phyloP scores from a whole-genome alignment of 2,113 vertebrate genomes.

The Chrysochloris asiatica region DNA sequence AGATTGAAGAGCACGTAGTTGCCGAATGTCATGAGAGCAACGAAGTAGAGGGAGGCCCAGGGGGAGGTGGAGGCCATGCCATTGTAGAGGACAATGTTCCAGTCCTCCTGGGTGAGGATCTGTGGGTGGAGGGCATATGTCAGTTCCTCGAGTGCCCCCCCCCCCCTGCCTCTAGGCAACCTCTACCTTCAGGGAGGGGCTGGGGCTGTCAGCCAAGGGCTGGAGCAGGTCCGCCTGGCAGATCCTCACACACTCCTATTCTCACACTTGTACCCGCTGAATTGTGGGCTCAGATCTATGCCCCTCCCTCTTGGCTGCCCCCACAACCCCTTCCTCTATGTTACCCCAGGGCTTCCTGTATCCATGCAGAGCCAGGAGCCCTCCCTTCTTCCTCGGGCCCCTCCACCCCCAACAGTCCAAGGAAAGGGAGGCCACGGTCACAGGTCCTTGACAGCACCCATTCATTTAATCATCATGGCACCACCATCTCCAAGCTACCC shows the following conservation, averaged over 20 bases:
- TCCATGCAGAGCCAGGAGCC: background rate
- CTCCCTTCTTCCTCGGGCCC: background rate
- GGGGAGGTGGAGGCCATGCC: slow-evolving; percentile 97
- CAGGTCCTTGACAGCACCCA: background rate
- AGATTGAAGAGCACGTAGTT: slow-evolving; percentile 98
- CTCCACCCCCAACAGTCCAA: too few relatives aligned
- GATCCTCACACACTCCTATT: background rate
- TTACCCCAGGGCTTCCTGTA: background rate
- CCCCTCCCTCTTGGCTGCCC: background rate
- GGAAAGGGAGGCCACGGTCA: too few relatives aligned
- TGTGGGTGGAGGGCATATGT: slow-evolving; percentile 63
- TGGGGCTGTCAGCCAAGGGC: too few relatives aligned
- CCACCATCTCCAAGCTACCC: fast-evolving
- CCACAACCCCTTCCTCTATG: background rate
- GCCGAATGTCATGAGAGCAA: slow-evolving; percentile 97
- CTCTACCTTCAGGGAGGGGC: background rate
- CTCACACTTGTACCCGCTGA: background rate
- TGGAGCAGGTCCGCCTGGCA: too few relatives aligned
- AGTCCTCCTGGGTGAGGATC: slow-evolving; percentile 98
- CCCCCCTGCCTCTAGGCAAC: background rate
- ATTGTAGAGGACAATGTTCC: slow-evolving; percentile 97
- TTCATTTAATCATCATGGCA: background rate
- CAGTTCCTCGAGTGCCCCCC: background rate
- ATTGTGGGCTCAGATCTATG: background rate
- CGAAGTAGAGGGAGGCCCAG: slow-evolving; percentile 96